A percentile compares a stretch with the other conserved stretches of the same genome.
These are phyloP conservation scores for Xanthorhoe spadicearia DNA, from an alignment of 2,888 invertebrate genomes.

Conservation along the genomic window DNA sequence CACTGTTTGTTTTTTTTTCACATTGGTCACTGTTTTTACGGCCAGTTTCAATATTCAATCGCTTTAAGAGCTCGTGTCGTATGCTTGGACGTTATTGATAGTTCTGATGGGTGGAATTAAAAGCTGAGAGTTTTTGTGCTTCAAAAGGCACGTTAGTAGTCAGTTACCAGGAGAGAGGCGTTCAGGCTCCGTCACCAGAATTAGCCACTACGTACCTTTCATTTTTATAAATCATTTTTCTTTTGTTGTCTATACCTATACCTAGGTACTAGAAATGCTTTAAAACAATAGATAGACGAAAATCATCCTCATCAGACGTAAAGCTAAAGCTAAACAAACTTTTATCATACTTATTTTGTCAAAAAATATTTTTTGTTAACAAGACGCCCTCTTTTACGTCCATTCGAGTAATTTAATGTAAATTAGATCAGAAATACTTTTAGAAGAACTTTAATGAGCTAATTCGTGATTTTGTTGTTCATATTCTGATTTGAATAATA, in stretches of 20 bases:
- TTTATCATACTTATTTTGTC: conserved; percentile 24
- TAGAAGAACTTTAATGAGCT: conserved; percentile 22
- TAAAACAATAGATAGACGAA: background rate
- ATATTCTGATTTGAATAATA: background rate
- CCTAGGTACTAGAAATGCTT: too few relatives aligned
- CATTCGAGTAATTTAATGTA: conserved; percentile 23
- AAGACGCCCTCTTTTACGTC: conserved; percentile 14
- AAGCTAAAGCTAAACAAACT: conserved; percentile 15
- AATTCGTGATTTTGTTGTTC: conserved; percentile 16
- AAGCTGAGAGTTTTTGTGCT: too few relatives aligned
- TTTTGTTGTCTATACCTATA: too few relatives aligned
- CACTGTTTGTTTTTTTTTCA: conserved; percentile 2
- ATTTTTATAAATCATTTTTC: too few relatives aligned
- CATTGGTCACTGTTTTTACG: background rate
- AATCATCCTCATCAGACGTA: background rate
- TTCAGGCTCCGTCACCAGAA: too few relatives aligned
- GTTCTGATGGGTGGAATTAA: too few relatives aligned
- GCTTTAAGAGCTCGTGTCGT: too few relatives aligned
- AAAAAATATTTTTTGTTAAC: conserved; percentile 17
- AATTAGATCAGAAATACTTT: conserved; percentile 26
- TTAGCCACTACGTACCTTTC: too few relatives aligned
- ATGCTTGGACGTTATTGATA: too few relatives aligned
- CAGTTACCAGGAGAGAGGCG: too few relatives aligned
- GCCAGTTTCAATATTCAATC: background rate
- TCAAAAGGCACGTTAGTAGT: too few relatives aligned